Conservation (phyloP, 2,113 vertebrate genomes). For the Sturnira hondurensis region DNA sequence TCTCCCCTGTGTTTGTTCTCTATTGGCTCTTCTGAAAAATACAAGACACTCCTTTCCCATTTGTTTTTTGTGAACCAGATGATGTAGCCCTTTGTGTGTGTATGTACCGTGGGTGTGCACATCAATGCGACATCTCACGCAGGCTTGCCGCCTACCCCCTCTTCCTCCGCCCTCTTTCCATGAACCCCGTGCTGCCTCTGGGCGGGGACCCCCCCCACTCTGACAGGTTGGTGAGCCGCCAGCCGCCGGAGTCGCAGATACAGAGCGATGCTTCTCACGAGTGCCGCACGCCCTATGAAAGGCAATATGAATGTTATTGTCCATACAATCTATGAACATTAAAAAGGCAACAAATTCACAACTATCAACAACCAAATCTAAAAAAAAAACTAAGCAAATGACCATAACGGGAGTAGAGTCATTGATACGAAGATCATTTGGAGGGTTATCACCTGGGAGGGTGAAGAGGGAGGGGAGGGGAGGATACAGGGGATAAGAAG, state of each 20-base stretch:
- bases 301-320: neutral
- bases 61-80: neutral
- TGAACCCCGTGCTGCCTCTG: neutral
- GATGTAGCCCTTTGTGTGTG: neutral
- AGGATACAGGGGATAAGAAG: too few relatives aligned
- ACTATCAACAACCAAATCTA: too few relatives aligned
- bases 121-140: too few relatives aligned
- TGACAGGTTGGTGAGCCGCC: neutral
- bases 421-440: too few relatives aligned
- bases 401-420: too few relatives aligned
- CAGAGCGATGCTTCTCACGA: neutral
- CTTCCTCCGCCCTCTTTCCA: too few relatives aligned
- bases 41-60: neutral
- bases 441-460: too few relatives aligned
- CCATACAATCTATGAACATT: too few relatives aligned
- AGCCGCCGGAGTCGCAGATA: neutral
- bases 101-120: neutral
- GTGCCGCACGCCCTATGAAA: neutral
- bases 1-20: neutral
- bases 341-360: too few relatives aligned
- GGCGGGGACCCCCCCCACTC: neutral
- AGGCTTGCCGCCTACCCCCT: too few relatives aligned
- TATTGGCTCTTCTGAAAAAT: neutral
- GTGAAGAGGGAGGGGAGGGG: too few relatives aligned
- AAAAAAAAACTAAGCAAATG: too few relatives aligned